Percentiles rank a stretch among this genome's conserved stretches.
Evolutionary conservation across 2,888 invertebrate genomes (phyloP).

Genomic region (Cryptocheilus praepositus): DNA sequence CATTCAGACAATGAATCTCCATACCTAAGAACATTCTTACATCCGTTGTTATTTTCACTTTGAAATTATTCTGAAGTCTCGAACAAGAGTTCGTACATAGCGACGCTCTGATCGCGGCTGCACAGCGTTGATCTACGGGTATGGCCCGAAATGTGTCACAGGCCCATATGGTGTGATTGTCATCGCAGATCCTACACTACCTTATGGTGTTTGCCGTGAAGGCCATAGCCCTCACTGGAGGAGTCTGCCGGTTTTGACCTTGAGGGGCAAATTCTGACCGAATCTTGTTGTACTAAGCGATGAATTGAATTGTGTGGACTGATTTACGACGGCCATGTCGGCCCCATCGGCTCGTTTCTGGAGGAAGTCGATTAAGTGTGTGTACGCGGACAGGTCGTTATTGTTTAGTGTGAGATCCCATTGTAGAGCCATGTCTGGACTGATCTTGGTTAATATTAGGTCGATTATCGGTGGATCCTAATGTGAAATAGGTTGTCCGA

Average conservation of each 20-base stretch:
- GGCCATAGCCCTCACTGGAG: too few relatives aligned
- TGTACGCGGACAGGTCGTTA: background rate
- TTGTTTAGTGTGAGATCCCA: conserved; percentile 12
- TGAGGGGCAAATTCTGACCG: too few relatives aligned
- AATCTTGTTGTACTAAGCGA: too few relatives aligned
- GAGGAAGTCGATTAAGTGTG: background rate
- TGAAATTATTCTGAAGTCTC: too few relatives aligned
- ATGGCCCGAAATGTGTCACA: background rate
- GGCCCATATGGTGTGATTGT: background rate
- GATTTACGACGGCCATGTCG: too few relatives aligned
- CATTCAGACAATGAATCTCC: too few relatives aligned
- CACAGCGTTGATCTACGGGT: background rate
- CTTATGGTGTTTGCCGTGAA: too few relatives aligned
- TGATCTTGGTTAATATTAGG: background rate
- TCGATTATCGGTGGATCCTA: conserved; percentile 4
- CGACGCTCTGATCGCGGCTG: background rate
- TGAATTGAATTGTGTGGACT: too few relatives aligned
- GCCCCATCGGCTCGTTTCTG: background rate
- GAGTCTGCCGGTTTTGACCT: too few relatives aligned
- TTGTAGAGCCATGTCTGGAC: background rate
- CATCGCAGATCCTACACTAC: background rate
- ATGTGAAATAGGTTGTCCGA: background rate
- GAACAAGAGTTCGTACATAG: conserved; percentile 1
- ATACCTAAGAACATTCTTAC: too few relatives aligned
- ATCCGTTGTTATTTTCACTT: too few relatives aligned